These are phyloP conservation scores for Aramus guarauna DNA, from an alignment of 2,113 vertebrate species.

Conservation along the genomic window DNA sequence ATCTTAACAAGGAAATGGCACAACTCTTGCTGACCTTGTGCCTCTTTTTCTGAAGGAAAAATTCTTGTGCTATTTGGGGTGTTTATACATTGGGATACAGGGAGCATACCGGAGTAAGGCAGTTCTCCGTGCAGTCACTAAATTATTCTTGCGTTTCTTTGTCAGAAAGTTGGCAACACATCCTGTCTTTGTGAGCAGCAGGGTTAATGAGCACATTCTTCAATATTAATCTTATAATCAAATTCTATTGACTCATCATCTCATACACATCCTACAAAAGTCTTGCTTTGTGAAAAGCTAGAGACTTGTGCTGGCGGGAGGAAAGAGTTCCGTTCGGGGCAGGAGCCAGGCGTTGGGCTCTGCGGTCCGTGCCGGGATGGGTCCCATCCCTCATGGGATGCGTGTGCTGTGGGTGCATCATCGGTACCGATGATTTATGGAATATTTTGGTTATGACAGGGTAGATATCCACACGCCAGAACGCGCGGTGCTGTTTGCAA, in stretches of 20 bases:
- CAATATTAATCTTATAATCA: not conserved
- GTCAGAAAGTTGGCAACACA: not conserved
- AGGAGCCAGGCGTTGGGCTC: not conserved
- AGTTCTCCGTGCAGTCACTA: not conserved
- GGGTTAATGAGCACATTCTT: not conserved
- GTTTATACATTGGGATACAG: not conserved
- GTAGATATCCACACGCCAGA: fast-evolving
- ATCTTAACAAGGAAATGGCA: not conserved
- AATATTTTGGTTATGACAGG: not conserved
- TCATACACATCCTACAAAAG: not conserved
- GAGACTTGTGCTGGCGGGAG: not conserved
- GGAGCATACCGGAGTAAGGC: not conserved
- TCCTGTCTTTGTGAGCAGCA: not conserved
- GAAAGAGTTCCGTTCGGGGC: not conserved
- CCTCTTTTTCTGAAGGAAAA: not conserved
- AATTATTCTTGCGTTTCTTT: not conserved
- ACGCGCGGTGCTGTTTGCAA: fast-evolving
- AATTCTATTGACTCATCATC: not conserved
- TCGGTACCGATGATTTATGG: fast-evolving
- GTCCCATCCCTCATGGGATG: not conserved
- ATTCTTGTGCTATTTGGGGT: not conserved
- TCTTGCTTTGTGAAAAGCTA: not conserved
- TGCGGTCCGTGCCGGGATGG: not conserved
- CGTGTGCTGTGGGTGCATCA: not conserved
- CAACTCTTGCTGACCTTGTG: not conserved